Evolutionary conservation across 2,797 vertebrate genomes (phyloP).

Genomic region (Cryptoblepharus egeriae): DNA sequence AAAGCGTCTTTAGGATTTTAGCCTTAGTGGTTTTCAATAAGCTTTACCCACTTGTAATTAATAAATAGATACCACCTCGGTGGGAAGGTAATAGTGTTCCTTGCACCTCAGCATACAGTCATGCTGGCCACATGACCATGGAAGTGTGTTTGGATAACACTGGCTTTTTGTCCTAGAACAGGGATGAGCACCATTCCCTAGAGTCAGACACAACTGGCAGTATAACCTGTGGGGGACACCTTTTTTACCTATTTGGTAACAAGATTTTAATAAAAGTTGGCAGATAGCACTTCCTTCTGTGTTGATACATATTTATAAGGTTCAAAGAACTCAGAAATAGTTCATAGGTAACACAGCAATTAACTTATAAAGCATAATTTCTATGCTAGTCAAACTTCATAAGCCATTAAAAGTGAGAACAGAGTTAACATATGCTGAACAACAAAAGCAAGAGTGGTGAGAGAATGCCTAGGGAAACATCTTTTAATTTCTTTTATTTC

Average conservation of each 20-base stretch:
- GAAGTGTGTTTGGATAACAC: too few species aligned
- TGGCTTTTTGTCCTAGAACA: too few species aligned
- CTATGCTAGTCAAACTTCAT: slow-evolving; percentile 49
- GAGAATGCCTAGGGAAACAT: slow-evolving; percentile 42
- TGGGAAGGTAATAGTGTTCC: too few species aligned
- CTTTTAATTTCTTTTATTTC: slow-evolving; percentile 45
- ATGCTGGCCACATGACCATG: too few species aligned
- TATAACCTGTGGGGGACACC: too few species aligned
- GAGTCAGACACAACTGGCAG: too few species aligned
- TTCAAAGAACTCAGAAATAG: slow-evolving; percentile 12
- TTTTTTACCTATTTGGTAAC: too few species aligned
- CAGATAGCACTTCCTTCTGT: slow-evolving; percentile 1
- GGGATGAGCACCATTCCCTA: too few species aligned
- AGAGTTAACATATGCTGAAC: slow-evolving; percentile 49
- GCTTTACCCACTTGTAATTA: neutral
- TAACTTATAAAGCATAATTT: slow-evolving; percentile 47
- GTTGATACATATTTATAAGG: slow-evolving; percentile 7
- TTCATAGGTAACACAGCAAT: slow-evolving; percentile 21
- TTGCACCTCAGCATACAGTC: too few species aligned
- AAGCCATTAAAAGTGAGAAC: slow-evolving; percentile 44
- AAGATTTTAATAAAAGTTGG: neutral
- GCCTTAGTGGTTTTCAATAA: neutral
- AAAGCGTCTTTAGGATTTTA: too few species aligned
- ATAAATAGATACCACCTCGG: too few species aligned
- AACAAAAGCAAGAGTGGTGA: slow-evolving; percentile 35